Conservation (phyloP, 1,140 invertebrate genomes). For the Eupeodes corollae region DNA sequence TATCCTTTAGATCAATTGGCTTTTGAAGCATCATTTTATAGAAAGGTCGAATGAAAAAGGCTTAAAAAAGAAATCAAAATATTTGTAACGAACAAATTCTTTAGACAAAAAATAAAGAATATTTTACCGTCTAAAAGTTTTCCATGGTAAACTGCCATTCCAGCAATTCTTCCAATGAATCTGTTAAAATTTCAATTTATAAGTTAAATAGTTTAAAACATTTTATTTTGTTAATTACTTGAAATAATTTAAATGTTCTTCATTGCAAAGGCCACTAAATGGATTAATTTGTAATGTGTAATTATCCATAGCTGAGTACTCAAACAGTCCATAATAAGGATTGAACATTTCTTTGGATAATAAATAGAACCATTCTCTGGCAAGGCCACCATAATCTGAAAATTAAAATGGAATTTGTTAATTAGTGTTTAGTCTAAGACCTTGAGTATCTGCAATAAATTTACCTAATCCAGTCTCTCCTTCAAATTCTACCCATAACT, state of each 20-base stretch:
- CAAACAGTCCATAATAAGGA: slow-evolving; percentile 97
- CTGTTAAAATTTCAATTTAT: slow-evolving; percentile 8
- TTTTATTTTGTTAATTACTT: slow-evolving; percentile 43
- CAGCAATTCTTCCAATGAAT: slow-evolving; percentile 93
- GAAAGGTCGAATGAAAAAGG: slow-evolving; percentile 98
- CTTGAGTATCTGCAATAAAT: background rate
- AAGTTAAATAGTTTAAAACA: background rate
- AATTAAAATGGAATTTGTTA: background rate
- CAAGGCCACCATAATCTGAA: slow-evolving; percentile 96
- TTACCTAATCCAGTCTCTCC: slow-evolving; percentile 71
- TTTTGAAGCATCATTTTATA: slow-evolving; percentile 99
- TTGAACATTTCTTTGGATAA: slow-evolving; percentile 99
- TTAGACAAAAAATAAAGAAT: background rate
- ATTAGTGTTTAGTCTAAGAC: background rate
- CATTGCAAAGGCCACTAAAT: slow-evolving; percentile 90
- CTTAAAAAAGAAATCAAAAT: slow-evolving; percentile 34
- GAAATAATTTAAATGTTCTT: slow-evolving; percentile 95
- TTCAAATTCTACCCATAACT: slow-evolving; percentile 98
- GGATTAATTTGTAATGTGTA: slow-evolving; percentile 99
- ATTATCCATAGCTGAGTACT: slow-evolving; percentile 99
- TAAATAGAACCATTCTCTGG: slow-evolving; percentile 96
- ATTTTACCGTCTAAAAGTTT: slow-evolving; percentile 56
- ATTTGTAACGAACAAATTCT: background rate
- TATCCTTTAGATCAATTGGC: slow-evolving; percentile 87
- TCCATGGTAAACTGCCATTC: slow-evolving; percentile 98